Evolutionary conservation across 35 echinoderm and acorn worm species (phyloP).

Genomic region (Stichopus chloronotus): DNA sequence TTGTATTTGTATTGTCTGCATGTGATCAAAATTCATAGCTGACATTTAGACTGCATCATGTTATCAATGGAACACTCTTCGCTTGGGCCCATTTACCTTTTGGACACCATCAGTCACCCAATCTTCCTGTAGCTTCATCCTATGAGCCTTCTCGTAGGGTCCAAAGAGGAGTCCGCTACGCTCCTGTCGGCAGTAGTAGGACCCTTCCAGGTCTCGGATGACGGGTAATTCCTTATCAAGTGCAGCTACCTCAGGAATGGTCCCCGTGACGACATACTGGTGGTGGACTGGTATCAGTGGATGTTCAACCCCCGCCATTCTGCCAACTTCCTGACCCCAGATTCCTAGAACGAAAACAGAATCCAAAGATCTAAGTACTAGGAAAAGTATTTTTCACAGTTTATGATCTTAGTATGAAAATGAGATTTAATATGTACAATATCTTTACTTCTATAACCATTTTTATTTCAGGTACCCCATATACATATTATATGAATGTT

Average conservation of each 20-base stretch:
- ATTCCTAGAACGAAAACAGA: constrained; percentile 61
- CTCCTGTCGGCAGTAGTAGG: constrained; percentile 87
- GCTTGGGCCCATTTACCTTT: too few relatives aligned
- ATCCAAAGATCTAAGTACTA: neutral
- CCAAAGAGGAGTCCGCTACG: constrained; percentile 79
- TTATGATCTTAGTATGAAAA: too few relatives aligned
- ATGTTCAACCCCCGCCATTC: constrained; percentile 75
- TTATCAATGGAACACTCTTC: too few relatives aligned
- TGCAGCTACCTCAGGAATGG: constrained; percentile 89
- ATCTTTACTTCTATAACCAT: too few relatives aligned
- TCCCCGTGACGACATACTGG: constrained; percentile 90
- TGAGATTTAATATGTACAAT: too few relatives aligned
- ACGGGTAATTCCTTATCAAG: constrained; percentile 82
- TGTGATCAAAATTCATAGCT: too few relatives aligned
- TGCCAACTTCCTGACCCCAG: constrained; percentile 79
- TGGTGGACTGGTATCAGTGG: constrained; percentile 87
- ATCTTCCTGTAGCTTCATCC: constrained; percentile 84
- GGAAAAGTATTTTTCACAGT: too few relatives aligned
- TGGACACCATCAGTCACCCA: constrained; percentile 88
- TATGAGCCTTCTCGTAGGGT: constrained; percentile 85
- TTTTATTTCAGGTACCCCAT: too few relatives aligned
- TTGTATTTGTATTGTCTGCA: too few relatives aligned
- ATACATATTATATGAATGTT: too few relatives aligned
- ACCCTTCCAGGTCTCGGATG: constrained; percentile 87
- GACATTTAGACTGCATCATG: too few relatives aligned